A percentile compares a stretch with the other conserved stretches of the same genome.
phyloP scores from a whole-genome alignment of 2,797 vertebrate species.

The Sciurus carolinensis region DNA sequence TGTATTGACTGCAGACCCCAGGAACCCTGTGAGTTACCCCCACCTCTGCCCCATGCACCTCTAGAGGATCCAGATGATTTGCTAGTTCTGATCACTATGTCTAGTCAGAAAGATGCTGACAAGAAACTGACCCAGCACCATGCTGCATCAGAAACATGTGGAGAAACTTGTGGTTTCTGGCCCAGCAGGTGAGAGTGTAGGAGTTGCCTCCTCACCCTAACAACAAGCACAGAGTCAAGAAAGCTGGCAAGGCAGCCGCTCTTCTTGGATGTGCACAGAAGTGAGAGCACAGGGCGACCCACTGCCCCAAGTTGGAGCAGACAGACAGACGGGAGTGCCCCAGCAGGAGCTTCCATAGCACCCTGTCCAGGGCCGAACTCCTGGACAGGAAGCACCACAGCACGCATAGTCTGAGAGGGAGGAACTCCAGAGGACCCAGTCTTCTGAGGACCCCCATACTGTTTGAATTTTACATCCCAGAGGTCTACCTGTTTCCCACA shows the following conservation, averaged over 20 bases:
- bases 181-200: neutral
- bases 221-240: neutral
- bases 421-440: no score
- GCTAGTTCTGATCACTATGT: neutral
- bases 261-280: neutral
- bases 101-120: neutral
- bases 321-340: no score
- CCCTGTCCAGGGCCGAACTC: neutral
- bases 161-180: neutral
- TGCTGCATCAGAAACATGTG: neutral
- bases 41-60: neutral
- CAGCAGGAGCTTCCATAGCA: neutral
- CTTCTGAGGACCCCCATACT: neutral
- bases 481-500: neutral
- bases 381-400: neutral
- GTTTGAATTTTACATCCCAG: neutral
- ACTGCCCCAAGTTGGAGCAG: neutral
- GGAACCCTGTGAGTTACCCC: neutral
- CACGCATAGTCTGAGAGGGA: neutral
- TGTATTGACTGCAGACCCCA: neutral
- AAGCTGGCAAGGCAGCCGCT: neutral
- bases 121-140: neutral
- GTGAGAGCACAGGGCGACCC: neutral
- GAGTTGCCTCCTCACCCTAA: neutral
- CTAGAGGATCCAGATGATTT: neutral